phyloP scores from a whole-genome alignment of 1,140 invertebrate species.

The Hyposmocoma kahamanoa region DNA sequence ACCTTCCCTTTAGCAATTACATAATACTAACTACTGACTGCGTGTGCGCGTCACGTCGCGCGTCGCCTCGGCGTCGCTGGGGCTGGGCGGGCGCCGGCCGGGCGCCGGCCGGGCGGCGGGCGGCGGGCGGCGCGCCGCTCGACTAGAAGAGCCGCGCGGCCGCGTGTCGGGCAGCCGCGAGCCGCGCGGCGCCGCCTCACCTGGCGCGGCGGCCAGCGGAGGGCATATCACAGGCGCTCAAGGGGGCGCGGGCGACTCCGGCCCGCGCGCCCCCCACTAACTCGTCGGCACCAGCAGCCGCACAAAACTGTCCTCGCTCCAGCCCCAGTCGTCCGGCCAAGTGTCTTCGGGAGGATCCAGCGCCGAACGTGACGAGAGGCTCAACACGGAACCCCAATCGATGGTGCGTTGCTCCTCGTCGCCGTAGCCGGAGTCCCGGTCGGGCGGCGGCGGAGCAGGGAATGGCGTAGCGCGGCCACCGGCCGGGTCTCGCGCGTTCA shows the following conservation, averaged over 20 bases:
- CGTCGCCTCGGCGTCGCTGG: slow-evolving; percentile 18
- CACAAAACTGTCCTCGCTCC: slow-evolving; percentile 70
- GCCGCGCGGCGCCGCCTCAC: slow-evolving; percentile 25
- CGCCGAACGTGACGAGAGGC: slow-evolving; percentile 87
- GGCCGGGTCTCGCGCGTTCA: slow-evolving; percentile 76
- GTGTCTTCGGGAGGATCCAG: slow-evolving; percentile 86
- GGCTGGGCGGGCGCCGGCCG: slow-evolving; percentile 5
- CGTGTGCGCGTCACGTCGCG: slow-evolving; percentile 33
- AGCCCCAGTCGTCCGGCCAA: slow-evolving; percentile 66
- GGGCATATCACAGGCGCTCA: slow-evolving; percentile 58
- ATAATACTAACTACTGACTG: slow-evolving; percentile 69
- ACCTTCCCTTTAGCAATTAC: slow-evolving; percentile 68
- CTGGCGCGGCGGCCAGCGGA: slow-evolving; percentile 23
- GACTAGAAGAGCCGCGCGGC: slow-evolving; percentile 26
- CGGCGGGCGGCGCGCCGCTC: slow-evolving; percentile 15
- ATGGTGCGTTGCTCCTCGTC: slow-evolving; percentile 87
- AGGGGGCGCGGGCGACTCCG: slow-evolving; percentile 55
- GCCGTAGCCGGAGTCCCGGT: slow-evolving; percentile 84
- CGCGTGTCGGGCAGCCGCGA: slow-evolving; percentile 28
- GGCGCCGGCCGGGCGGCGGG: neutral
- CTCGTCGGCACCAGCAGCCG: slow-evolving; percentile 71
- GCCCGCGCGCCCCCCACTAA: slow-evolving; percentile 66
- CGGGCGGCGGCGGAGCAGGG: slow-evolving; percentile 66
- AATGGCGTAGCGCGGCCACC: slow-evolving; percentile 67
- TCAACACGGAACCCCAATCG: slow-evolving; percentile 93